A percentile compares a stretch with the other conserved stretches of the same genome.
Conservation (phyloP, 2,888 invertebrate genomes). For the Romanomermis culicivorax region DNA sequence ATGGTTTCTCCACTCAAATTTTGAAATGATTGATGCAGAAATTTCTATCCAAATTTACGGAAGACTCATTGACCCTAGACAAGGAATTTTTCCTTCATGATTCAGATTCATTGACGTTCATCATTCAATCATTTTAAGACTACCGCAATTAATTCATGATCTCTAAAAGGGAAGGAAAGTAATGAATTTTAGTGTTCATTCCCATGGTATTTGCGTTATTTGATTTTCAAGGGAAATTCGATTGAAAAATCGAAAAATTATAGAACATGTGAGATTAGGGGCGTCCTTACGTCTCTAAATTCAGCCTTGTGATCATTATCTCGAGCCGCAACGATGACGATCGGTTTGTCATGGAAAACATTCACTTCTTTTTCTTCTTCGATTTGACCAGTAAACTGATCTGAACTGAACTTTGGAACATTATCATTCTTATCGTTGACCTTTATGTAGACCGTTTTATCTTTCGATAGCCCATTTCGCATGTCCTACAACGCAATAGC, state of each 20-base stretch:
- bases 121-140: too few relatives aligned
- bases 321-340: neutral
- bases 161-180: too few relatives aligned
- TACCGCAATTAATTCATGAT: too few relatives aligned
- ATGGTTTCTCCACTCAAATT: neutral
- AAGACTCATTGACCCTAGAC: neutral
- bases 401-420: conserved; percentile 34
- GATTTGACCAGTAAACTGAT: conserved; percentile 23
- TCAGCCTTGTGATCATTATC: conserved; percentile 4
- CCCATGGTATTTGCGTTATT: too few relatives aligned
- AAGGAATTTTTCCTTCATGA: too few relatives aligned
- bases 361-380: conserved; percentile 23
- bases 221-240: too few relatives aligned
- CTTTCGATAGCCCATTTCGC: conserved; percentile 34
- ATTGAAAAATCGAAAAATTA: too few relatives aligned
- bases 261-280: neutral
- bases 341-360: conserved; percentile 9
- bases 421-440: conserved; percentile 91
- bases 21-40: too few relatives aligned
- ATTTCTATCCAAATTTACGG: too few relatives aligned
- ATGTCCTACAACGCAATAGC: conserved; percentile 18
- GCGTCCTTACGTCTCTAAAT: neutral
- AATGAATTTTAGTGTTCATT: too few relatives aligned
- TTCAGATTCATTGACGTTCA: too few relatives aligned
- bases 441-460: conserved; percentile 75